Conservation (phyloP, 2,797 vertebrate species). For the Synanceia verrucosa region DNA sequence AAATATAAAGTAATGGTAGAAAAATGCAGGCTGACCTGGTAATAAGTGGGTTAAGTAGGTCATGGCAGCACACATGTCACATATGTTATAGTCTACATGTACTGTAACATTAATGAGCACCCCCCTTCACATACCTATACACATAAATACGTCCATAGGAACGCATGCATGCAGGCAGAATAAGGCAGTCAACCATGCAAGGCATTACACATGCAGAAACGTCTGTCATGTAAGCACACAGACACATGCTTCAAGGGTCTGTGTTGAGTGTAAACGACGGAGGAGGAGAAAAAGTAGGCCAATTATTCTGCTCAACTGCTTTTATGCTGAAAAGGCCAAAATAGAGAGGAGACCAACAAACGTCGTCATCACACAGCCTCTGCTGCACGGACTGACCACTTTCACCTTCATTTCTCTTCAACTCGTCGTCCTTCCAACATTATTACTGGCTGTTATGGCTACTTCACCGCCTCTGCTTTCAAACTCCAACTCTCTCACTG, state of each 20-base stretch:
- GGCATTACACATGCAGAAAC: slow-evolving; percentile 27
- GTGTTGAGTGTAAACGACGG: slow-evolving; percentile 35
- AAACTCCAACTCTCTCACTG: slow-evolving; percentile 23
- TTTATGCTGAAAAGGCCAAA: slow-evolving; percentile 68
- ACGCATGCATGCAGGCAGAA: slow-evolving; percentile 22
- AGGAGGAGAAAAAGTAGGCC: slow-evolving; percentile 87
- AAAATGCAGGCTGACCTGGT: slow-evolving; percentile 7
- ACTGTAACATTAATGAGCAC: slow-evolving; percentile 64
- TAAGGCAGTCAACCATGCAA: slow-evolving; percentile 44
- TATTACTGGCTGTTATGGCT: neutral
- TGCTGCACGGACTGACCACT: neutral
- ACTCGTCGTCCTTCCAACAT: neutral
- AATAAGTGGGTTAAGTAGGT: slow-evolving; percentile 59
- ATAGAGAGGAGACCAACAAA: slow-evolving; percentile 28
- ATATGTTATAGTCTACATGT: slow-evolving; percentile 49
- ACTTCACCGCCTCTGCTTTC: neutral
- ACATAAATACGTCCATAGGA: slow-evolving; percentile 12
- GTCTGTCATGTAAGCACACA: slow-evolving; percentile 8
- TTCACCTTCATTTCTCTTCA: neutral
- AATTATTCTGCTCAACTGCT: slow-evolving; percentile 91
- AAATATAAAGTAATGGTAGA: neutral
- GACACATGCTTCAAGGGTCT: slow-evolving; percentile 25
- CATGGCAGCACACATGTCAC: slow-evolving; percentile 53
- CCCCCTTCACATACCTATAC: slow-evolving; percentile 9
- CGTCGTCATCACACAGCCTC: neutral